Evolutionary conservation across 1,140 invertebrate genomes (phyloP), one percentile per base, ranked within the genome.

Genomic region (Ceratosolen fusciceps): DNA sequence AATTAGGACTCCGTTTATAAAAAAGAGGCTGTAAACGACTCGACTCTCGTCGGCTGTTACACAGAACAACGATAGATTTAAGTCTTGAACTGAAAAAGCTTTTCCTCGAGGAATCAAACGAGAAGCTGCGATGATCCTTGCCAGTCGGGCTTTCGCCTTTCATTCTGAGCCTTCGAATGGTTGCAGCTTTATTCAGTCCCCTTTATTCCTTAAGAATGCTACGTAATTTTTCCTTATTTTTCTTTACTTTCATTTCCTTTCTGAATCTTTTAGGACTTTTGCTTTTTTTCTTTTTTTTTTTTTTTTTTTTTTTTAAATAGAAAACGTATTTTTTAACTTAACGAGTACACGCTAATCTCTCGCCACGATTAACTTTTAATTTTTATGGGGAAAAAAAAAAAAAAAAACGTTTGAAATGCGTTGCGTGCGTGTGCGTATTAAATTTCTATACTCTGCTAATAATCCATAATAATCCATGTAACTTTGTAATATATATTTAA

Each of bases 91-190:
- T 54, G 70, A 54, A 43, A 58, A 58, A 19, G 29, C 9, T 26
- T 54, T 68, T 68, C 62, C 47, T 68, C 62, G 74, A 76, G 62
- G 62, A 76, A 37, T 76, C 62, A 76, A 75, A 75, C 74, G 34
- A 73, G 58, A 79, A 74, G 77, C 77, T 79, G 71, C 77, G 58
- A 67, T 74, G 77, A 79, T 79, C 77, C 71, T 26, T 54, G 71
- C 47, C 70, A 74, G 77, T 73, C 71, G 60, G 60, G 60, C 77
- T 79, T 79, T 4, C 71, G 77, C 77, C 70, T 72, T 79, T 47
- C 76, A 37, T 78, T 72, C 24, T 72, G 16, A 72, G 76, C 76
- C 76, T 73, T 65, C 60, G 77, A 79, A 73, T 74, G 58, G 47
- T 74, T 74, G 58, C 70, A 79, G 77, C 77, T 72, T 47, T 72